Evolutionary conservation across 92 coral and sea anemone species (phyloP).

Genomic region (Heteractis magnifica): DNA sequence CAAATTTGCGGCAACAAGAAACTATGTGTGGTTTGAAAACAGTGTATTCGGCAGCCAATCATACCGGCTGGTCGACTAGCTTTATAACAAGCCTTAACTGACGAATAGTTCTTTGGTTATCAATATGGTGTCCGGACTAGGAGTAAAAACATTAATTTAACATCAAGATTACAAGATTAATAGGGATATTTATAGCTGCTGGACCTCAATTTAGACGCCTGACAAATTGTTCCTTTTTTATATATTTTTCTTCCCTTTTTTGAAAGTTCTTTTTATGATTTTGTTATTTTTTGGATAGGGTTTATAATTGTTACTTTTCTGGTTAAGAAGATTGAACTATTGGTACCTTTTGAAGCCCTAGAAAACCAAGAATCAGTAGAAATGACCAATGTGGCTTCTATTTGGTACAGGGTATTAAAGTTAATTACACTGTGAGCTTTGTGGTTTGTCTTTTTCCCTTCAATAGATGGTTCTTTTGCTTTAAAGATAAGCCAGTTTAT

Average conservation of each 20-base stretch:
- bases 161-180: constrained; percentile 23
- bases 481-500: constrained; percentile 15
- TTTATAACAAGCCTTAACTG: neutral
- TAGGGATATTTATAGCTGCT: constrained; percentile 8
- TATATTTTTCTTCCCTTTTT: neutral
- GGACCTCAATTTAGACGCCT: neutral
- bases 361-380: neutral
- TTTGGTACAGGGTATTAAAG: constrained; percentile 21
- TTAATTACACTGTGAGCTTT: constrained; percentile 22
- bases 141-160: constrained; percentile 8
- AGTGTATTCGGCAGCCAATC: neutral
- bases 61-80: neutral
- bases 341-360: neutral
- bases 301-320: no score
- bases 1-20: constrained; percentile 1
- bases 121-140: constrained; percentile 24
- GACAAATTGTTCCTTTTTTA: neutral
- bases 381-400: constrained; percentile 9
- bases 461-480: constrained; percentile 15
- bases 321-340: no score
- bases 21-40: constrained; percentile 3
- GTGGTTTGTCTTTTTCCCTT: constrained; percentile 19
- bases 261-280: neutral
- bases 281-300: neutral
- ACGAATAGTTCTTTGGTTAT: constrained; percentile 7